Conservation (phyloP, 2,888 invertebrate species). For the Eristalis arbustorum region DNA sequence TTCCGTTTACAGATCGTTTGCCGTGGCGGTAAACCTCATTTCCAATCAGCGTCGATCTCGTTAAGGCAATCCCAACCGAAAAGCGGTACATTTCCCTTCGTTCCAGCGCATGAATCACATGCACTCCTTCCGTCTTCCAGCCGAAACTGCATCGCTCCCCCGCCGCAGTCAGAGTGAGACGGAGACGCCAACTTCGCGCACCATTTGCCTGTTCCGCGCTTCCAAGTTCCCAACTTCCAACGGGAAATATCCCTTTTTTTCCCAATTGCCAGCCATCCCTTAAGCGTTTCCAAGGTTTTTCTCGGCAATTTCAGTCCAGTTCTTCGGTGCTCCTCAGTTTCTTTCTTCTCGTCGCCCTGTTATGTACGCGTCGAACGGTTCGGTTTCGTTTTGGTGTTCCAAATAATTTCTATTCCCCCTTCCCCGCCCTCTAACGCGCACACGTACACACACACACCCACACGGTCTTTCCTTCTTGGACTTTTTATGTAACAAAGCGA, state of each 20-base stretch:
- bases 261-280: constrained; percentile 33
- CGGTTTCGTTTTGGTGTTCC: constrained; percentile 60
- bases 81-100: not conserved
- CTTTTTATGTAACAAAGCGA: constrained; percentile 55
- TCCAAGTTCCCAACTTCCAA: not conserved
- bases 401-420: constrained; percentile 43
- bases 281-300: constrained; percentile 25
- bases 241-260: constrained; percentile 60
- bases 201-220: not conserved
- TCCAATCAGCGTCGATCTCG: not conserved
- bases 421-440: not conserved
- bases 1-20: not conserved
- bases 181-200: not conserved
- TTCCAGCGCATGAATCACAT: not conserved
- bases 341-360: constrained; percentile 54
- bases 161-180: not conserved
- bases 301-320: not conserved
- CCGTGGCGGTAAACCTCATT: not conserved
- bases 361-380: constrained; percentile 50
- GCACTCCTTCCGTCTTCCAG: not conserved
- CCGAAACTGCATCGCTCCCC: constrained; percentile 7
- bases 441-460: not conserved
- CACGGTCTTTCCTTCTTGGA: constrained; percentile 27
- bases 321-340: constrained; percentile 41
- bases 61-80: not conserved